Evolutionary conservation across 2,797 vertebrate genomes (phyloP).

Genomic region (Caiman crocodilus): DNA sequence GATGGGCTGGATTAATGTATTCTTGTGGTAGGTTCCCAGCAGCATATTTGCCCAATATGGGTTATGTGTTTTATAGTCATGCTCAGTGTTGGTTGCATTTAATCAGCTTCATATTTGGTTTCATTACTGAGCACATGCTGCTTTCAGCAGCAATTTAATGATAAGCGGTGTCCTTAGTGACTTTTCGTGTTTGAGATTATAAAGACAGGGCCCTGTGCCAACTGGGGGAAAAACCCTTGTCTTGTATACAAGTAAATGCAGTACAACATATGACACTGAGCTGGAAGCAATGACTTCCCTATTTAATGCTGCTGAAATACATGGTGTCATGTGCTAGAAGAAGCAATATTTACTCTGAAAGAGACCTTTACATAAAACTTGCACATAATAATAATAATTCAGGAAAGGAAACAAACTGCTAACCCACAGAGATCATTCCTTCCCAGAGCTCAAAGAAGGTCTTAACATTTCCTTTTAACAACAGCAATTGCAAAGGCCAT

Average conservation of each 20-base stretch:
- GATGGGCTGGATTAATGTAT: too few relatives aligned
- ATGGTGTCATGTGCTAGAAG: slow-evolving; percentile 45
- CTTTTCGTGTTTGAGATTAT: too few relatives aligned
- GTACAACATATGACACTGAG: not conserved
- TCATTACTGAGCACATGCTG: too few relatives aligned
- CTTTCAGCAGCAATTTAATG: too few relatives aligned
- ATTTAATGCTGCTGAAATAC: slow-evolving; percentile 53
- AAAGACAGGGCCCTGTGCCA: too few relatives aligned
- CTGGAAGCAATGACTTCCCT: slow-evolving; percentile 46
- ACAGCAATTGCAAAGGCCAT: not conserved
- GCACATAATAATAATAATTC: not conserved
- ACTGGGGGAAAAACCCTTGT: too few relatives aligned
- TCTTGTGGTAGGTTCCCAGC: too few relatives aligned
- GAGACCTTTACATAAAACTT: slow-evolving; percentile 43
- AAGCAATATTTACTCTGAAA: slow-evolving; percentile 66
- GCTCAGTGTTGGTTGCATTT: too few relatives aligned
- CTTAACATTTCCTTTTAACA: slow-evolving; percentile 20
- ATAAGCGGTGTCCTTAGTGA: too few relatives aligned
- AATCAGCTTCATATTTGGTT: too few relatives aligned
- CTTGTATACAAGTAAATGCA: not conserved
- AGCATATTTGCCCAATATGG: too few relatives aligned
- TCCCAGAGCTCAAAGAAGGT: slow-evolving; percentile 21
- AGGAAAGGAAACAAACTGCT: slow-evolving; percentile 37
- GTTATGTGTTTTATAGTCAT: too few relatives aligned
- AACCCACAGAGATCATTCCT: slow-evolving; percentile 17